These are phyloP conservation scores for Odontophorus gujanensis DNA, from an alignment of 2,113 vertebrate species.

Conservation along the genomic window DNA sequence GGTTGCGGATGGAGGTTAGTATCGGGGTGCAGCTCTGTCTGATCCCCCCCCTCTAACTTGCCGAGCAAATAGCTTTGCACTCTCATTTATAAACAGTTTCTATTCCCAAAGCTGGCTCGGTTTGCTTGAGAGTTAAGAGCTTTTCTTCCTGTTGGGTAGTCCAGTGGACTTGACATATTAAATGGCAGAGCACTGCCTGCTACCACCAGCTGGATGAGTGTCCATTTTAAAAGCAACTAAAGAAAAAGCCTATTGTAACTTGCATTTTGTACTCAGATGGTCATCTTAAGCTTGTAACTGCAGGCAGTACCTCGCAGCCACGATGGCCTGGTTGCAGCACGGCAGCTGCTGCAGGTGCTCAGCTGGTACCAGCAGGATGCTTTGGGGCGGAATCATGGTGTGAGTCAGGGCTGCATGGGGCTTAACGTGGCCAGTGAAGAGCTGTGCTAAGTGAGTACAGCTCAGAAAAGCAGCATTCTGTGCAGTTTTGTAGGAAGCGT, in stretches of 20 bases:
- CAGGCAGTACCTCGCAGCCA: background rate
- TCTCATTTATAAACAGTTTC: background rate
- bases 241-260: background rate
- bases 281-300: background rate
- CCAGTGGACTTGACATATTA: background rate
- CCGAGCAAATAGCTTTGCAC: background rate
- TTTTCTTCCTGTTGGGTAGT: conserved; percentile 1
- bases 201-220: background rate
- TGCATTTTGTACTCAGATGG: background rate
- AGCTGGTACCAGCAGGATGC: background rate
- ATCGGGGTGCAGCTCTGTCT: background rate
- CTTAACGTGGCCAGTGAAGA: background rate
- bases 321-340: background rate
- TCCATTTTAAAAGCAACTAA: background rate
- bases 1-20: conserved; percentile 97
- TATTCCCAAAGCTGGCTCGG: background rate
- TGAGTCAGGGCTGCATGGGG: background rate
- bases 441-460: background rate
- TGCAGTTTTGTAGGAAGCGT: background rate
- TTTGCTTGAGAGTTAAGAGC: background rate
- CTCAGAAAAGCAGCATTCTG: background rate
- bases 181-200: background rate
- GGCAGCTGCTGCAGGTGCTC: background rate
- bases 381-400: background rate
- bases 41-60: background rate